Base-by-base conservation (phyloP, 2,113 vertebrate species). In the Equus quagga region DNA sequence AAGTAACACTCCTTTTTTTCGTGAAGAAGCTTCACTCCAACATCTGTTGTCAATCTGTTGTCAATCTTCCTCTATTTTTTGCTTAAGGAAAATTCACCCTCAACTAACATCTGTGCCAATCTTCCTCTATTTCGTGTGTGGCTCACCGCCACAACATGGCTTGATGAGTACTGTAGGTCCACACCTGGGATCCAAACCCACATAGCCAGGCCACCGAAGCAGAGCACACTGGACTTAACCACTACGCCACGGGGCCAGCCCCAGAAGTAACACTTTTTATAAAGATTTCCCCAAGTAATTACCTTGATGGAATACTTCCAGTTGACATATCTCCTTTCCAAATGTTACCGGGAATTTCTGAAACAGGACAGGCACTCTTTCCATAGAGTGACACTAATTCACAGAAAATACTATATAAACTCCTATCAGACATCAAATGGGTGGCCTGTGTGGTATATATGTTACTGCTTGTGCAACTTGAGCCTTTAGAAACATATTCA, bases 221-320 rank as follows among this genome's bases (percentile, higher is more conserved):
- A 41, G 36, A 41, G 36, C 36, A 41, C 36, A 41, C 36, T 41
- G 36, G 36, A 41, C 36, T 41, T 41, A 41, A 41, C 36, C 36
- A 41, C 36, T 41, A 41, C 36, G 36, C 36, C 36, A 41, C 36
- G 36, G 36, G 36, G 36, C 36, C 36, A 41, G 36, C 36, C 36
- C 36, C 36, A 41, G 36, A 95, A 96, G 19, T 76, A 89, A 94
- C 44, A 58, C 33, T 54, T 92, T 81, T 94, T 81, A 97, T 51
- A 69, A 84, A 93, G 89, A 96, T 65, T 80, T 97, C 82, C 17
- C 86, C 91, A 89, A 89, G 62, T 76, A 92, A 54, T 36, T 60
- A 70, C 33, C 62, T 70, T 91, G n/a, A 92, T 33, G 58, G 46
- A 94, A 31, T 49, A 62, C 62, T 94, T 84, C n/a, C n/a, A 79